Conservation (phyloP, 2,113 vertebrate genomes). For the Dunckerocampus dactyliophorus region DNA sequence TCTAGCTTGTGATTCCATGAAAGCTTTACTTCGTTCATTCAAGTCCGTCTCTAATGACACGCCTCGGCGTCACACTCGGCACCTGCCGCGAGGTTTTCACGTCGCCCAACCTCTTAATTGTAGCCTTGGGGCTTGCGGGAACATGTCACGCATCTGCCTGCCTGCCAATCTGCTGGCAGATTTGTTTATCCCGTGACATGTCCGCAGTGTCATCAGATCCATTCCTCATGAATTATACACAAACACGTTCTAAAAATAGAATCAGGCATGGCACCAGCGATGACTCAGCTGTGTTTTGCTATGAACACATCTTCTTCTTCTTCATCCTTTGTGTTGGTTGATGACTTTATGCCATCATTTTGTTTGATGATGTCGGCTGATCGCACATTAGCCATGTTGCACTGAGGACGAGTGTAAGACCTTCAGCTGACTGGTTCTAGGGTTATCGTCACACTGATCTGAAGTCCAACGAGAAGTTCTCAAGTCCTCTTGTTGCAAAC, state of each 20-base stretch:
- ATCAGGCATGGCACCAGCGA: no score
- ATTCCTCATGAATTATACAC: neutral
- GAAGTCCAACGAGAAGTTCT: no score
- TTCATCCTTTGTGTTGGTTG: no score
- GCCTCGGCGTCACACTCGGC: slow-evolving; percentile 4
- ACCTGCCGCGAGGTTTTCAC: slow-evolving; percentile 18
- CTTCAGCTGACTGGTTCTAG: no score
- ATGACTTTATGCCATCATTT: no score
- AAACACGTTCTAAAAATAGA: no score
- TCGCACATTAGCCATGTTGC: no score
- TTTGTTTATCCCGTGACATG: slow-evolving; percentile 2
- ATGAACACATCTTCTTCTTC: no score
- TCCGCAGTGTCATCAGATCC: neutral
- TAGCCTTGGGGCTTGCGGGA: slow-evolving; percentile 24
- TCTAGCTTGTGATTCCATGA: slow-evolving; percentile 14
- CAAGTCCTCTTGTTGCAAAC: neutral
- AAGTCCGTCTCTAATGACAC: slow-evolving; percentile 34
- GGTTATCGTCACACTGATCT: no score
- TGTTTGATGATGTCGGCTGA: no score
- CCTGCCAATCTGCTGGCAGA: slow-evolving; percentile 19
- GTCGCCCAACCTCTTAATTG: slow-evolving; percentile 34
- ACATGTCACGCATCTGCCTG: slow-evolving; percentile 13
- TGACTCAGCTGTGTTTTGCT: no score
- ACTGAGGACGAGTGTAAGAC: no score
- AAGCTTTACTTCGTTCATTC: slow-evolving; percentile 18